phyloP scores from a whole-genome alignment of 1,140 invertebrate species.

The Ips typographus region DNA sequence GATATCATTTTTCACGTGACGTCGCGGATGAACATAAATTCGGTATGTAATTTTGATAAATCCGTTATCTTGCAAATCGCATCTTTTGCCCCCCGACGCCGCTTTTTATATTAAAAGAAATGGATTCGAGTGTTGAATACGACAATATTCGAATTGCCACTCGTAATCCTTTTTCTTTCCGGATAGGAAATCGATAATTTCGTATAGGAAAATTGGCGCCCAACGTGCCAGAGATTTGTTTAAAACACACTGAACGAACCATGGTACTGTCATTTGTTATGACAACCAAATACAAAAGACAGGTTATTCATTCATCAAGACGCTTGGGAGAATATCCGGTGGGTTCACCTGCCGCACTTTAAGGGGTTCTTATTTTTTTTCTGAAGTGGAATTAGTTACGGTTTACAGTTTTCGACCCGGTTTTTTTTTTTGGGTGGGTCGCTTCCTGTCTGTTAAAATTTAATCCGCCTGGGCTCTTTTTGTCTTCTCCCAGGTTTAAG shows the following conservation, averaged over 20 bases:
- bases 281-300: too few species aligned
- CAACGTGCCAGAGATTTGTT: too few species aligned
- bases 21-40: conserved; percentile 7
- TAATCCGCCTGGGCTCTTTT: not conserved
- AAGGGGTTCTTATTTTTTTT: conserved; percentile 14
- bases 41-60: not conserved
- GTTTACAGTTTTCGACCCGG: not conserved
- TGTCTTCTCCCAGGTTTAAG: not conserved
- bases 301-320: too few species aligned
- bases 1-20: conserved; percentile 7
- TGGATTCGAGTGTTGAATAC: too few species aligned
- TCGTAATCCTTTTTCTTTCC: too few species aligned
- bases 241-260: too few species aligned
- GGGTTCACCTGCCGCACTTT: conserved; percentile 23
- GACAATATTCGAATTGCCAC: too few species aligned
- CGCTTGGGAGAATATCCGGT: conserved; percentile 6
- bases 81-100: too few species aligned
- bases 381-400: conserved; percentile 14
- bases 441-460: conserved; percentile 1
- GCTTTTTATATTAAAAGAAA: too few species aligned
- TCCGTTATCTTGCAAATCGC: not conserved
- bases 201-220: too few species aligned
- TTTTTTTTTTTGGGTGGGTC: not conserved
- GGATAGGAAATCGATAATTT: too few species aligned
- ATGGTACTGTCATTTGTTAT: too few species aligned